Evolutionary conservation across 2,888 invertebrate genomes (phyloP), one percentile per base, ranked within the genome.

Genomic region (Platycheirus albimanus): DNA sequence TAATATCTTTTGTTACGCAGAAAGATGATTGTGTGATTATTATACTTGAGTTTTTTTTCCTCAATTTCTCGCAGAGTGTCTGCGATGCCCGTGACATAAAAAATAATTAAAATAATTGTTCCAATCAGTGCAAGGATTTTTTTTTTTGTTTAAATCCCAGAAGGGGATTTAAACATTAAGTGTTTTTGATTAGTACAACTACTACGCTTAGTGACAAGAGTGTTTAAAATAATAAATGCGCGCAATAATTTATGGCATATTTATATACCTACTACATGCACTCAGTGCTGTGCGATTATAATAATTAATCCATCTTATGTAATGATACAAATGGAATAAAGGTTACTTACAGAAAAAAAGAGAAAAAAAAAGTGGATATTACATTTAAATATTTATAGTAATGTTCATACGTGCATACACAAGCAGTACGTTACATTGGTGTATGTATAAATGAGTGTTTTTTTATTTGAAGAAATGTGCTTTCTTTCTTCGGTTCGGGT

Each of bases 241-340:
- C 81, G 81, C 81, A 76, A 81, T 81, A 61, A 76, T 61, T 71
- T 63, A 67, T 36, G 71, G 61, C 70, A 61, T 43, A 63, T 67
- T 61, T 54, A 45, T 24, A 4, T 24, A 24, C 5, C n/a, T n/a
- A 24, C 3, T 49, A 69, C 70, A 71, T 63, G 43, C 33, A 47
- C 19, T 61, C 30, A 72, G 66, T 61, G 78, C 15, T 15, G 43
- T 38, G 52, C 20, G 58, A 45, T 38, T 33, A 24, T 66, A 66
- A 76, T 81, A 76, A 81, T 67, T 71, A 71, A 63, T 72, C 70
- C 58, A 28, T 78, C 78, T 83, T 83, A 83, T 83, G 78, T 83
- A 83, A 83, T 77, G 66, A 49, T 69, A 49, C 51, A 83, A 83
- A 66, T 47, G 69, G 58, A 66, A 67, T 75, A 63, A 83, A 69